Conservation (phyloP, 2,113 vertebrate genomes). For the Salvator merianae region DNA sequence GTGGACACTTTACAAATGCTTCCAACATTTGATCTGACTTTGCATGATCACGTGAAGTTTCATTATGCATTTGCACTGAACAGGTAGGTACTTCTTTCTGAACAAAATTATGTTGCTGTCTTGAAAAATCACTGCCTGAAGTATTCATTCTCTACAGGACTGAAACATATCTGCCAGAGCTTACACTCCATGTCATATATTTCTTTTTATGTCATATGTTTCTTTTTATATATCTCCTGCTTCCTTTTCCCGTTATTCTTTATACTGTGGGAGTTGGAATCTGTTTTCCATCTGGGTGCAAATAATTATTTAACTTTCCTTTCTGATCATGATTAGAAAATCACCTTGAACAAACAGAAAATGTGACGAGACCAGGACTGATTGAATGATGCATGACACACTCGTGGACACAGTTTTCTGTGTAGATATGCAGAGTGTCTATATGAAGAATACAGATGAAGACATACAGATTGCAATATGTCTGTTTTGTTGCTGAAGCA, state of each 20-base stretch:
- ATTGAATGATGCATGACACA: background rate
- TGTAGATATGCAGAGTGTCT: background rate
- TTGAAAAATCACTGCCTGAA: background rate
- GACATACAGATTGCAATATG: background rate
- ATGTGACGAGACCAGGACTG: background rate
- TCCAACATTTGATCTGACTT: constrained; percentile 94
- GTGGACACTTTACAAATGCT: constrained; percentile 96
- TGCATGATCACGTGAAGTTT: constrained; percentile 93
- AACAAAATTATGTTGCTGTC: background rate
- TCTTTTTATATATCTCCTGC: background rate
- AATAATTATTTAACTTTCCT: background rate
- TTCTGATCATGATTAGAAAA: constrained; percentile 2
- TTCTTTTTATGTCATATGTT: background rate
- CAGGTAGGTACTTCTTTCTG: constrained; percentile 77
- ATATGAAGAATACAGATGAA: background rate
- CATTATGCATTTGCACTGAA: constrained; percentile 97
- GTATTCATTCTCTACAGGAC: background rate
- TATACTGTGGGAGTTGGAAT: background rate
- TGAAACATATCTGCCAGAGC: background rate
- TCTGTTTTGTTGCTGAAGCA: background rate
- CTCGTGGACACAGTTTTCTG: background rate
- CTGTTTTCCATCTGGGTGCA: background rate
- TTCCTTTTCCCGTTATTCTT: background rate
- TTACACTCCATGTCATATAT: constrained; percentile 3
- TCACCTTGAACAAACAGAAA: background rate